A percentile compares a stretch with the other conserved stretches of the same genome.
These are phyloP conservation scores for Patiria pectinifera DNA, from an alignment of 53 echinoderm and acorn worm species.

Conservation along the genomic window DNA sequence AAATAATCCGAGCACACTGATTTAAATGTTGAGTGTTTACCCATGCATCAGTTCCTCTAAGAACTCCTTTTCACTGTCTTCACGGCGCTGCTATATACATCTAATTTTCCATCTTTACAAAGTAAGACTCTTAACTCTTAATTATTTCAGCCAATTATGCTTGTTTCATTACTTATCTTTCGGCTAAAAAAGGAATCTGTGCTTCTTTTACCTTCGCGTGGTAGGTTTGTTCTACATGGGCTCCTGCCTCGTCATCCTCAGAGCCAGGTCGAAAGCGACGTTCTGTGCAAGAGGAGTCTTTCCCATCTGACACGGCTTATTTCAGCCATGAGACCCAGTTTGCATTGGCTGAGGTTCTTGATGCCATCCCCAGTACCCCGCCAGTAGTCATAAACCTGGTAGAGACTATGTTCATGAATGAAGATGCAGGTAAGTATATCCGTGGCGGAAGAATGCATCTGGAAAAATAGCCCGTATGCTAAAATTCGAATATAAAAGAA, in stretches of 20 bases:
- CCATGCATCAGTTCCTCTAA: too few species aligned
- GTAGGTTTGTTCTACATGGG: constrained; percentile 49
- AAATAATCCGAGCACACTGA: too few species aligned
- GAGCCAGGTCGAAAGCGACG: not conserved
- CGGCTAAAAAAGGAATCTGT: too few species aligned
- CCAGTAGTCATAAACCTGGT: constrained; percentile 42
- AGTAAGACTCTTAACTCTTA: too few species aligned
- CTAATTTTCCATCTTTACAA: too few species aligned
- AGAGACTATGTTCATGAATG: constrained; percentile 40
- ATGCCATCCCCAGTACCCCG: constrained; percentile 37
- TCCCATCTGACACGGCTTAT: not conserved
- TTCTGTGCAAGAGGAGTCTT: not conserved
- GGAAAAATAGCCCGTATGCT: not conserved
- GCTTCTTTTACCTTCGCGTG: not conserved
- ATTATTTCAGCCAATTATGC: too few species aligned
- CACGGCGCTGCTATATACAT: too few species aligned
- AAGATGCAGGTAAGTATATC: constrained; percentile 44
- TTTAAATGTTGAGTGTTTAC: too few species aligned
- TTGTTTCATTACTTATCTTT: too few species aligned
- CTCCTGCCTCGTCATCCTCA: not conserved
- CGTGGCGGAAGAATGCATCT: too few species aligned
- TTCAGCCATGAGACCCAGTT: constrained; percentile 67
- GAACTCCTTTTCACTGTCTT: too few species aligned
- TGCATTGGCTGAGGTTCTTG: constrained; percentile 28
- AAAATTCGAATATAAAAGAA: not conserved